phyloP scores from a whole-genome alignment of 2,113 vertebrate genomes.

The Vombatus ursinus region DNA sequence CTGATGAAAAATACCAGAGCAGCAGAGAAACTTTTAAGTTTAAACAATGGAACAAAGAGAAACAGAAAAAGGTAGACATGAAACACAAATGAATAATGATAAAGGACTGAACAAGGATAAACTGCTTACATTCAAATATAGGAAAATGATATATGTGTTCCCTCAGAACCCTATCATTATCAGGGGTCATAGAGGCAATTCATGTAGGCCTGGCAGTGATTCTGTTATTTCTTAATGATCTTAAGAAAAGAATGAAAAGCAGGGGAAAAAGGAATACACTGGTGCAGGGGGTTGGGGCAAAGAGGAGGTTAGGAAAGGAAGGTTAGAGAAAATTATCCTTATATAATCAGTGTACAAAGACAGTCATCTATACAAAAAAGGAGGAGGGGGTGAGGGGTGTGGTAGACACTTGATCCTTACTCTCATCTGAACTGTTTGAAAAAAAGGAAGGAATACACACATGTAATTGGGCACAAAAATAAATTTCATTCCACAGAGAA shows the following conservation, averaged over 20 bases:
- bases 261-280: neutral
- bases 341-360: too few species aligned
- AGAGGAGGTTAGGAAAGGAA: neutral
- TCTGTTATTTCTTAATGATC: neutral
- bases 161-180: neutral
- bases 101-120: neutral
- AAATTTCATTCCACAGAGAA: neutral
- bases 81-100: too few species aligned
- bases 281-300: too few species aligned
- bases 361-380: neutral
- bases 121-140: neutral
- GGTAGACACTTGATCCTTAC: neutral
- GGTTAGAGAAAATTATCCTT: neutral
- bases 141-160: neutral
- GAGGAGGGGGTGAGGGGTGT: neutral
- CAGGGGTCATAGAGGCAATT: neutral
- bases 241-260: neutral
- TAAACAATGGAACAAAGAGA: neutral
- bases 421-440: neutral
- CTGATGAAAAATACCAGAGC: neutral
- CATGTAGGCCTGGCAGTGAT: neutral
- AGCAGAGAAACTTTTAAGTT: neutral
- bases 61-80: too few species aligned
- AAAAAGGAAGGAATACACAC: neutral
- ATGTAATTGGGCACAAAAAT: neutral